phyloP scores from a whole-genome alignment of 2,113 vertebrate genomes.

The Ifrita kowaldi region DNA sequence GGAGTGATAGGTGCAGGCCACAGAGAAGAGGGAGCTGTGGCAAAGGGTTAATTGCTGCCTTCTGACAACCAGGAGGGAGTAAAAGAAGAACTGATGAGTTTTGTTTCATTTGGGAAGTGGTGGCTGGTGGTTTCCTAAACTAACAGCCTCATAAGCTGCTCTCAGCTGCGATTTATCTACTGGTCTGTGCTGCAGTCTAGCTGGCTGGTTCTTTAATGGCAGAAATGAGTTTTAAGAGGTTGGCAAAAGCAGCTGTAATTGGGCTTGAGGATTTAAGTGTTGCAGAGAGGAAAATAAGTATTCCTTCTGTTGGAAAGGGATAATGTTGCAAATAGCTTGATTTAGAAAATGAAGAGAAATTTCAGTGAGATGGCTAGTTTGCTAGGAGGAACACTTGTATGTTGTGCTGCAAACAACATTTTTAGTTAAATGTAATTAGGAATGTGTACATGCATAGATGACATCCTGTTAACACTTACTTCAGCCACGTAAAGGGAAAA shows the following conservation, averaged over 20 bases:
- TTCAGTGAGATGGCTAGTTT: background rate
- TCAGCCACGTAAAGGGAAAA: background rate
- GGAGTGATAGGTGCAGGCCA: background rate
- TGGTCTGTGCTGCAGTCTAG: background rate
- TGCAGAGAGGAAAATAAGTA: background rate
- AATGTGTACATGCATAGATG: background rate
- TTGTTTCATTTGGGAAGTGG: background rate
- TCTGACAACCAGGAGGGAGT: background rate
- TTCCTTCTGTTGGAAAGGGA: background rate
- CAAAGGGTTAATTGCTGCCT: background rate
- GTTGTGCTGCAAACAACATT: background rate
- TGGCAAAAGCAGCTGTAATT: background rate
- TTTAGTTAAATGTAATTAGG: background rate
- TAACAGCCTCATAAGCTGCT: background rate
- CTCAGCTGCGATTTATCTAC: background rate
- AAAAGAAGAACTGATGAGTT: background rate
- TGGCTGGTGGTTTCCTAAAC: background rate
- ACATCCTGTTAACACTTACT: background rate
- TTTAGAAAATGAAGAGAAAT: background rate
- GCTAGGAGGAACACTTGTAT: background rate
- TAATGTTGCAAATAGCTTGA: background rate
- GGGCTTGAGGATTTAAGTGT: background rate
- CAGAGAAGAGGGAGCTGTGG: background rate
- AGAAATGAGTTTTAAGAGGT: background rate
- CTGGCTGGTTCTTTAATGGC: background rate